These are phyloP conservation scores for Cottoperca gobio DNA, from an alignment of 2,797 vertebrate genomes.

Conservation along the genomic window DNA sequence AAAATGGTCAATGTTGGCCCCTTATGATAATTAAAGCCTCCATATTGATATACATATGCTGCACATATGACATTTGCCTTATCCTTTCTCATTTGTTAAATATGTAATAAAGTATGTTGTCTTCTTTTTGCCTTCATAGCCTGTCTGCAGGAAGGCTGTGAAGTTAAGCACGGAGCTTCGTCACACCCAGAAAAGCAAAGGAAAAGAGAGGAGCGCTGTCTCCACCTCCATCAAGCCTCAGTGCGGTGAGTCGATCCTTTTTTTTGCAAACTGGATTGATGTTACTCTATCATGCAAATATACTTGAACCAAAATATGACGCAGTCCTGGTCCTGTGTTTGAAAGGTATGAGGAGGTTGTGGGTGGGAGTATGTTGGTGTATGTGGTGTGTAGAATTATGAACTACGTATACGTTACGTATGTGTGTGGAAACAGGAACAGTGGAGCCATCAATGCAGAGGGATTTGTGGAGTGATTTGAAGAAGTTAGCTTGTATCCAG, in stretches of 20 bases:
- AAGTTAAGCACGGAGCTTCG: slow-evolving; percentile 81
- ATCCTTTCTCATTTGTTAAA: not conserved
- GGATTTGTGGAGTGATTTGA: no score
- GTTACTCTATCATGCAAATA: not conserved
- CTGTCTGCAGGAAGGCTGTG: slow-evolving; percentile 78
- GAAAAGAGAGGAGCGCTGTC: slow-evolving; percentile 59
- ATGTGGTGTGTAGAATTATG: no score
- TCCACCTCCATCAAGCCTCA: slow-evolving; percentile 83
- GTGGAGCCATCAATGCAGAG: no score
- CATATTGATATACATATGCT: not conserved
- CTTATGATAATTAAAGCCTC: not conserved
- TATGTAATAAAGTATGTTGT: not conserved
- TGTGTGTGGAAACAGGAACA: no score
- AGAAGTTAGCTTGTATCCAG: no score
- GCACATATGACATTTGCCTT: not conserved
- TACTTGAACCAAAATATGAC: no score
- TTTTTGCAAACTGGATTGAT: not conserved
- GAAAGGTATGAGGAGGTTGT: no score
- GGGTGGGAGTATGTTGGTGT: no score
- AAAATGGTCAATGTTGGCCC: not conserved
- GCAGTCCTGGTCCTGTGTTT: no score
- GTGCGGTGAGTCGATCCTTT: slow-evolving; percentile 78
- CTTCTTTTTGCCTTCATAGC: slow-evolving; percentile 42
- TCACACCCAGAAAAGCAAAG: slow-evolving; percentile 83
- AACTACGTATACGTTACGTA: no score